Evolutionary conservation across 2,888 invertebrate species (phyloP), one percentile per base, ranked within the genome.

Genomic region (Drosophila falleni): DNA sequence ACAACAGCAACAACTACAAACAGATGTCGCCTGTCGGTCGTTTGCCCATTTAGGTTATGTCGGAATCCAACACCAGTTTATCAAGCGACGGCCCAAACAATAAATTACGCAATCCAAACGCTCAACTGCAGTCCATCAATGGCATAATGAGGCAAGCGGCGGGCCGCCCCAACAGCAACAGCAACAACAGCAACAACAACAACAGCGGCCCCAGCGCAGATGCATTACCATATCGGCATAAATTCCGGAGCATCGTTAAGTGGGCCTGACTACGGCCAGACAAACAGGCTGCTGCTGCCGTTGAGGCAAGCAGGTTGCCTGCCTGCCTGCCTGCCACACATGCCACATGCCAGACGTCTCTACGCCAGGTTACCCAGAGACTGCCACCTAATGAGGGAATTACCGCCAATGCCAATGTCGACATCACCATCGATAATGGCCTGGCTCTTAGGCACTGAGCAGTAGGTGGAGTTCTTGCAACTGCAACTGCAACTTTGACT

Each of bases 81-180:
- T 88, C 86, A 89, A 86, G 82, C 80, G 84, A 71, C 66, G 71
- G 89, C 82, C 78, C 87, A 85, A 90, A 89, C 91, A 87, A 91
- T 91, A 91, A 91, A 91, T 91, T 91, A 91, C 91, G 90, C 90
- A 91, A 91, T 91, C 90, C 89, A 83, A 87, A 82, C 80, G 90
- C 90, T 89, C 90, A 86, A 83, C 90, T 88, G 90, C 86, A 90
- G 89, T 90, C 89, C 89, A 89, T 89, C 89, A 89, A 89, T 88
- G 89, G 87, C 85, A 87, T 89, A 81, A 86, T 89, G 86, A 86
- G 86, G 86, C 82, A 80, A 84, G 68, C 79, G 67, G 61, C 67
- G 62, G 61, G 70, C 74, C 69, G 73, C 73, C 73, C 73, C 77
- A 76, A 54, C 73, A 73, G 68, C 47, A 54, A 33, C 60, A 47